Evolutionary conservation across 2,888 invertebrate species (phyloP), one percentile per base, ranked within the genome.

Genomic region (Tupiocoris notatus): DNA sequence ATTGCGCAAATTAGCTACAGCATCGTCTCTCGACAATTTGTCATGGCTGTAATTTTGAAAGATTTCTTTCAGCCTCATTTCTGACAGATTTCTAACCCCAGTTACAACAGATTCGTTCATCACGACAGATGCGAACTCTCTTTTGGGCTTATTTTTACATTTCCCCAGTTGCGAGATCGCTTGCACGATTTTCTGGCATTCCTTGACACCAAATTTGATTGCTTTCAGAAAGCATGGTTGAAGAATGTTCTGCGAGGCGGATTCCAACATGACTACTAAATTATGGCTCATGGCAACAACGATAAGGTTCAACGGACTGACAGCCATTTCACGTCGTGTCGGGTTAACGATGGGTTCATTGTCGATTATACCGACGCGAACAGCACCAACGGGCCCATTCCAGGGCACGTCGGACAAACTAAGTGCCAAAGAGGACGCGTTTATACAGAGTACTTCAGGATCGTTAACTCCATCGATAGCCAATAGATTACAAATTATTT

Each of bases 321-420:
- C 83, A 80, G 91, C 88, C 77, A 95, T 84, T 83, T 97, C 93
- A 74, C 89, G 89, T 61, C 95, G 87, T 0, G 95, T 93, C 0
- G 98, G 99, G 86, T 98, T 98, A 12, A 91, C 82, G 1, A 91
- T 83, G n/a, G 93, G 83, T 75, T 75, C 75, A 82, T 94, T 92
- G 79, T 90, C 89, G 75, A 92, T 87, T 71, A 92, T 85, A 0
- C 96, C 98, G 78, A 99, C 85, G 81, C 98, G 87, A 0, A 98
- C 96, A 64, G 98, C 96, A 0, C 94, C 98, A 0, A 99, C 87
- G 0, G 98, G 98, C 1, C 98, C 98, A 82, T 92, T 90, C 96
- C 98, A 98, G 0, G 98, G 98, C 79, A 98, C 94, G 83, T 96
- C 94, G 25, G 98, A 98, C 21, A 98, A 80, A 1, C 92, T 89